phyloP scores from a whole-genome alignment of 2,113 vertebrate genomes.

The Marmota flaviventris region DNA sequence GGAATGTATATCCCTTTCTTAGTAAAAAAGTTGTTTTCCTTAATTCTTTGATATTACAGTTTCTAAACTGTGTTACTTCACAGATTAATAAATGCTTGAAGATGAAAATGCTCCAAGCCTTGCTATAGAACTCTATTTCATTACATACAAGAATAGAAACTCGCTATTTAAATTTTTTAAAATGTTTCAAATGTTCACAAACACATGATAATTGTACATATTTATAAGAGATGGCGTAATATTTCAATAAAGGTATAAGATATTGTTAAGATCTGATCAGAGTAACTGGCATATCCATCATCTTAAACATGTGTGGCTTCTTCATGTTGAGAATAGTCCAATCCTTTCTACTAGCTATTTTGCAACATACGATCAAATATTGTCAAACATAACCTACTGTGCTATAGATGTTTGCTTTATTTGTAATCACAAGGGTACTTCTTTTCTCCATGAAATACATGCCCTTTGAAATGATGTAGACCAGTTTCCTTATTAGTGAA shows the following conservation, averaged over 20 bases:
- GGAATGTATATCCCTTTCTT: not conserved
- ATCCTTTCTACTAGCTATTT: not conserved
- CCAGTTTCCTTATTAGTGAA: not conserved
- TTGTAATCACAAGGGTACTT: not conserved
- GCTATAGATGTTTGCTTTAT: not conserved
- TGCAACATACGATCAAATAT: not conserved
- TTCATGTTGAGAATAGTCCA: not conserved
- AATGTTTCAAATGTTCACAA: not conserved
- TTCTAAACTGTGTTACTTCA: not conserved
- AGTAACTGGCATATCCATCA: not conserved
- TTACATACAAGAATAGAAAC: not conserved
- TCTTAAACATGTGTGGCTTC: not conserved
- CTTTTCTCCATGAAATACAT: not conserved
- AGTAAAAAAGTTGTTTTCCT: slow-evolving; percentile 13
- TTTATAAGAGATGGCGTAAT: not conserved
- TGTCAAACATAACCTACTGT: not conserved
- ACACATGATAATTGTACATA: not conserved
- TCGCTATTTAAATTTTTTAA: not conserved
- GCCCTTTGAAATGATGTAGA: not conserved
- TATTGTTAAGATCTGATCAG: not conserved
- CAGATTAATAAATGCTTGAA: slow-evolving; percentile 20
- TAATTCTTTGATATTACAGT: not conserved
- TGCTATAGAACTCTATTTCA: not conserved
- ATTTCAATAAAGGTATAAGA: not conserved
- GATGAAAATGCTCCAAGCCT: not conserved